Base-by-base conservation (phyloP, 1,140 invertebrate species). In the Marisa cornuarietis region DNA sequence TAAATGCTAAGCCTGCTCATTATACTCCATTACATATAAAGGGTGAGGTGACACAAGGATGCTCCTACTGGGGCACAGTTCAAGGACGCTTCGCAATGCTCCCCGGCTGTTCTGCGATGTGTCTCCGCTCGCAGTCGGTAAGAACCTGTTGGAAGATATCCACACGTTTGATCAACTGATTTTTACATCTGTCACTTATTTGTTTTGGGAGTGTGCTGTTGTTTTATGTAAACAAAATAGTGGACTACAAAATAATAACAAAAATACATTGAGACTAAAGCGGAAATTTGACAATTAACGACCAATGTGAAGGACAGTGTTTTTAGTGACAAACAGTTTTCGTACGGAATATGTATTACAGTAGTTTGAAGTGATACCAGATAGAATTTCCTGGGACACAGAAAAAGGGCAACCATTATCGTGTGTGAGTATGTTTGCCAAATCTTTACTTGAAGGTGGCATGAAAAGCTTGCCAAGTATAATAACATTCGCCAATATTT, bases 31-130 rank as follows among this genome's bases (percentile, higher is more conserved):
- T 52, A 63, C 20, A 80, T 49, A 22, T 79, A 26, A 73, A 84
- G 83, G 78, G 76, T n/a, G 69, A 81, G 20, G 76, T 79, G 20
- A 62, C 49, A 20, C 24, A 65, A 62, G 83, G 81, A 3, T 84
- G 83, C 81, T 65, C 62, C 16, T 84, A 81, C 73, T 84, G 83
- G 83, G 79, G 80, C 18, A 79, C 66, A 20, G 20, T 83, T n/a
- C 52, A 58, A 22, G 71, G 75, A 26, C 62, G 24, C 22, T 72
- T 75, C 52, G 51, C 75, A 14, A 5, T 71, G 49, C 54, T 79
- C n/a, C 65, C 42, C 66, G 85, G 85, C 2, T 86, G 85, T 82
- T 52, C 79, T 65, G 51, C 71, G 63, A 75, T 84, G 69, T 86
- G 85, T 71, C 81, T 79, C 61, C 80, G 84, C 42, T 81, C 81